Percentiles rank a stretch among this genome's conserved stretches.
Conservation (phyloP, 1,140 invertebrate genomes). For the Brachionus paranguensis region DNA sequence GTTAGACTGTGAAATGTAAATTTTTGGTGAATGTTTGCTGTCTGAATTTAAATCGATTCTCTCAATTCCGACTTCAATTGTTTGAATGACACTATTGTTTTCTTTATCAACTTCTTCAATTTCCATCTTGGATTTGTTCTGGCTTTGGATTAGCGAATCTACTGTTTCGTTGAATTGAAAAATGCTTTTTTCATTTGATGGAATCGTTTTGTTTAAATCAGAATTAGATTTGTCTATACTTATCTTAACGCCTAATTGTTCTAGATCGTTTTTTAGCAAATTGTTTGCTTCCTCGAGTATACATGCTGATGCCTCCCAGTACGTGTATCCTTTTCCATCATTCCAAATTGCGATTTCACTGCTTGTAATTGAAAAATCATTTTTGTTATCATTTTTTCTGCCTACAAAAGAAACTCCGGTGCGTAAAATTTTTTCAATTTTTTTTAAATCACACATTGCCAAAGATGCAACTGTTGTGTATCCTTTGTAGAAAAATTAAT, state of each 20-base stretch:
- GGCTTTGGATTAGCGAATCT: neutral
- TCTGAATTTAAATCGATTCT: neutral
- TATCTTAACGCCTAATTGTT: constrained; percentile 45
- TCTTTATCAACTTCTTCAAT: neutral
- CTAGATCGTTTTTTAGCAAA: constrained; percentile 50
- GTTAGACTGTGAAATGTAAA: neutral
- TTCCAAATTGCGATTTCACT: constrained; percentile 58
- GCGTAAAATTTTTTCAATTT: constrained; percentile 23
- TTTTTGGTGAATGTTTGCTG: neutral
- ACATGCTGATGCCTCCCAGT: constrained; percentile 70
- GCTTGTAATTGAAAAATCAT: constrained; percentile 63
- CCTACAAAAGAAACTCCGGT: constrained; percentile 55
- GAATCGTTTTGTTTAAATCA: neutral
- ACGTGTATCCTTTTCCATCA: constrained; percentile 70
- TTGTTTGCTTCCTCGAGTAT: constrained; percentile 72
- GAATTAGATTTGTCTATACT: neutral
- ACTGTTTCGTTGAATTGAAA: constrained; percentile 16
- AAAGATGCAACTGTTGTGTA: constrained; percentile 25
- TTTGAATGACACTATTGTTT: neutral
- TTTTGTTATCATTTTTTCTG: constrained; percentile 67
- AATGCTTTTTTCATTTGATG: neutral
- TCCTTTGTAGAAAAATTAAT: neutral
- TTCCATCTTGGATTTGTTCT: neutral
- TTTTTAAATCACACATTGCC: constrained; percentile 31
- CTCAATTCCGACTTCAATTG: neutral